These are phyloP conservation scores for Corythaixoides concolor DNA, from an alignment of 2,113 vertebrate species.

Conservation along the genomic window DNA sequence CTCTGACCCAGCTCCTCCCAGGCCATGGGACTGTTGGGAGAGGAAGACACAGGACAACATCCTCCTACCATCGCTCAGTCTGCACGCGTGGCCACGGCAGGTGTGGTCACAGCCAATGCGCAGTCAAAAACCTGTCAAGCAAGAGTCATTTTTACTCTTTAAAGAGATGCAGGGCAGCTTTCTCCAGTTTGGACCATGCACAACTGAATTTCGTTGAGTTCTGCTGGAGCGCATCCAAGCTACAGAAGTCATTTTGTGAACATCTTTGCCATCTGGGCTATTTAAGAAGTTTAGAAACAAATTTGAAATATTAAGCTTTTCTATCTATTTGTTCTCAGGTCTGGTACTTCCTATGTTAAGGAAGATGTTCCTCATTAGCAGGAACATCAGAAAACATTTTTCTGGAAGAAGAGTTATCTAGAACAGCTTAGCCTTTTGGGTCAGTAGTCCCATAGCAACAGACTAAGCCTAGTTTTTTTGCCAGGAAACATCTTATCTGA, in stretches of 20 bases:
- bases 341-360: not conserved
- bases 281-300: not conserved
- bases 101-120: too few species aligned
- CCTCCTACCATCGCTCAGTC: not conserved
- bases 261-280: not conserved
- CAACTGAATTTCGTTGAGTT: not conserved
- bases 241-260: not conserved
- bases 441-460: not conserved
- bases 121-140: not conserved
- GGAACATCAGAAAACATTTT: not conserved
- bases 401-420: not conserved
- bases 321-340: not conserved
- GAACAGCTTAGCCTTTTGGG: not conserved
- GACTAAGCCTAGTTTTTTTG: not conserved
- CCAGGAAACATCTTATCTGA: not conserved
- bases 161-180: not conserved
- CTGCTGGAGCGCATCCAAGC: not conserved
- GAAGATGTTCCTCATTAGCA: not conserved
- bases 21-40: not conserved
- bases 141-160: not conserved
- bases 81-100: fast-evolving
- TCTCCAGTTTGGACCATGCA: not conserved
- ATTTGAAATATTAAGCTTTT: not conserved
- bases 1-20: not conserved
- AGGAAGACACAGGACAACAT: fast-evolving